Base-by-base conservation (phyloP, 2,888 invertebrate species). In the Agelastica alni region DNA sequence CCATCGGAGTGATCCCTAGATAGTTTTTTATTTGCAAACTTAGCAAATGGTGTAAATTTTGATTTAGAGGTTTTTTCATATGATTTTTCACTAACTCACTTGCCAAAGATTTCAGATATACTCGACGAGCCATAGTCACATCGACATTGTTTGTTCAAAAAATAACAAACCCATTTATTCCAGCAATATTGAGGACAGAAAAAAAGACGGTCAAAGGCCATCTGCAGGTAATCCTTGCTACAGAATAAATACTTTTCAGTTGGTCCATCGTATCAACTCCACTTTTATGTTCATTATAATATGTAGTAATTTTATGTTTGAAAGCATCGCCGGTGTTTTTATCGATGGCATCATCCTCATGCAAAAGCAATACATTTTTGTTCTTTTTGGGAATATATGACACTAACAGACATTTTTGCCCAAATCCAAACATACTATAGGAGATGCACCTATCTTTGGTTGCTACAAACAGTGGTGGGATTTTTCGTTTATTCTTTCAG, bases 341-440 rank as follows among this genome's bases (percentile, higher is more conserved):
- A 43, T 28, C 43, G 13, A 18, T 22, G 26, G 28, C 4, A 43
- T 43, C 26, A 28, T 43, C 43, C 4, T 43, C 22, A 1, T 43
- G 43, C 22, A 43, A 28, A 22, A 43, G 28, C 16, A 43, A 28
- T 2, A 43, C 43, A 22, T 43, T 43, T 43, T 43, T 43, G 10
- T 20, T 26, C 17, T 39, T 20, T n/a, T n/a, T n/a, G n/a, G n/a
- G n/a, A n/a, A n/a, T n/a, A n/a, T n/a, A n/a, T n/a, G n/a, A n/a
- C n/a, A n/a, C n/a, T n/a, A n/a, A n/a, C n/a, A n/a, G n/a, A n/a
- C n/a, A n/a, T n/a, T n/a, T n/a, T n/a, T n/a, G n/a, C n/a, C n/a
- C n/a, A n/a, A n/a, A n/a, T n/a, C n/a, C n/a, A n/a, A n/a, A n/a
- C n/a, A n/a, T n/a, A n/a, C n/a, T n/a, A n/a, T n/a, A n/a, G n/a